Percentiles rank a stretch among this genome's conserved stretches.
These are phyloP conservation scores for Scaptomyza tumidula DNA, from an alignment of 2,888 invertebrate species.

Conservation along the genomic window DNA sequence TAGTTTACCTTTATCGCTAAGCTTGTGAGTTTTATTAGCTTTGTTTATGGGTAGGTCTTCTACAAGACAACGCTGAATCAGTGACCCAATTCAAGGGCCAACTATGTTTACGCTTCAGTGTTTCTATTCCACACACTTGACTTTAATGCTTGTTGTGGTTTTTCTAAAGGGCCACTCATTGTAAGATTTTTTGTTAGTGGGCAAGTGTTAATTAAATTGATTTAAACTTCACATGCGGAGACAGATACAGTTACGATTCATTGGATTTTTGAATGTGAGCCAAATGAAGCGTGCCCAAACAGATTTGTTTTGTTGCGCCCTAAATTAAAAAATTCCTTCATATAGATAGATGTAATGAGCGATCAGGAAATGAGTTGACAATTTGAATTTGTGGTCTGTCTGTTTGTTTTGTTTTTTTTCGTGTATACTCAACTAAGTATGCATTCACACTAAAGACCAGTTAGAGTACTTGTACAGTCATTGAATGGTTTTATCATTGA, in stretches of 20 bases:
- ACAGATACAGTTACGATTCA: conserved; percentile 23
- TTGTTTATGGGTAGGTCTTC: conserved; percentile 39
- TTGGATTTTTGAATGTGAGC: conserved; percentile 51
- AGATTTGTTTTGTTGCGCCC: conserved; percentile 50
- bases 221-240: conserved; percentile 37
- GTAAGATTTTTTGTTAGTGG: conserved; percentile 43
- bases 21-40: conserved; percentile 45
- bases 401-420: conserved; percentile 6
- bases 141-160: conserved; percentile 22
- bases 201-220: conserved; percentile 74
- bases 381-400: conserved; percentile 31
- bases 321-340: conserved; percentile 13
- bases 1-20: conserved; percentile 56
- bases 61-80: conserved; percentile 45
- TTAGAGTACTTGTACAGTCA: conserved; percentile 40
- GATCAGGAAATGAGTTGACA: conserved; percentile 70
- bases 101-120: conserved; percentile 46
- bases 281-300: conserved; percentile 72
- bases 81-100: conserved; percentile 56
- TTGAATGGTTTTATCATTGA: conserved; percentile 45
- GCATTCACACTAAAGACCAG: conserved; percentile 13
- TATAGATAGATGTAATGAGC: conserved; percentile 15
- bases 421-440: not conserved
- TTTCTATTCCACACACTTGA: conserved; percentile 36
- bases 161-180: conserved; percentile 41